Base-by-base conservation (phyloP, 35 echinoderm and acorn worm species). In the Nesometra sesokonis region DNA sequence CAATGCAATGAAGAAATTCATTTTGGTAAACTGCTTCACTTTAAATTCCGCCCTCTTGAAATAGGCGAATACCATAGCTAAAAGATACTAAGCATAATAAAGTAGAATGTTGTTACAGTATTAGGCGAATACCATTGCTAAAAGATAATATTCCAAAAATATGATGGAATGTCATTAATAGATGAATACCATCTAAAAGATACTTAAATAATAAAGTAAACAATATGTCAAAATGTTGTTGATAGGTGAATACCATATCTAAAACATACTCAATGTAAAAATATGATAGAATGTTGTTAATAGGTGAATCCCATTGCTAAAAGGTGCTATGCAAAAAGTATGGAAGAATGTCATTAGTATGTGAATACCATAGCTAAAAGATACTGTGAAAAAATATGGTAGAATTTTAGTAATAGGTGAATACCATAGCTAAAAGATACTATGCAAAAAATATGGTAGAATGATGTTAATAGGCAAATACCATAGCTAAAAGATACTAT, bases 51-150 rank as follows among this genome's bases (percentile, higher is more conserved):
- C 94, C 80, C 91, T 93, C 80, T 97, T 97, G 89, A 97, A 97
- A 57, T 97, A 97, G 29, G 91, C 89, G 84, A 97, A 97, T 11
- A 93, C 94, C 94, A 97, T 97, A 57, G 94, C 94, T 77, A 97
- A 37, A 17, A 97, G 89, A 84, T 93, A 97, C 94, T 97, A 36
- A 11, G 88, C 86, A 82, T 86, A 27, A 29, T 30, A 32, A 31
- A 31, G 13, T 21, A 37, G 57, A 31, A 67, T 29, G 11, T 35
- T 23, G n/a, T n/a, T n/a, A n/a, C n/a, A 29, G 32, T 77, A 77
- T 27, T 77, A 27, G 31, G 4, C 15, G 38, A 43, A 43, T 7
- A 43, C 4, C 38, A 7, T 19, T 36, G 35, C 19, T 35, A 78
- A n/a, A n/a, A n/a, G n/a, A n/a, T n/a, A n/a, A n/a, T n/a, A n/a